Percentiles rank a stretch among this genome's conserved stretches.
Evolutionary conservation across 2,797 vertebrate species (phyloP).

Genomic region (Esox lucius): DNA sequence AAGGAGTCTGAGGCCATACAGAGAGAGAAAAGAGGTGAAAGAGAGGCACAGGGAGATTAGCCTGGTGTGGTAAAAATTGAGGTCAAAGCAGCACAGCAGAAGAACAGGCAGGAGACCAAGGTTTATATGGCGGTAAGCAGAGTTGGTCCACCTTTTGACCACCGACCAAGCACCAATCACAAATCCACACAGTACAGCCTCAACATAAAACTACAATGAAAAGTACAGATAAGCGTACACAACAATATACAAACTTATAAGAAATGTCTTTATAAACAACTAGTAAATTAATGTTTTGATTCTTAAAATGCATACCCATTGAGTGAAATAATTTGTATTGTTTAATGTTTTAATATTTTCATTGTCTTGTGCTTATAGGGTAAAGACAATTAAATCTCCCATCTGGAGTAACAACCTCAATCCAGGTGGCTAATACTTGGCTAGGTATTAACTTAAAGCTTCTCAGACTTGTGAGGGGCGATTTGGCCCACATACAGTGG

Average conservation of each 20-base stretch:
- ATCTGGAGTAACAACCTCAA: not conserved
- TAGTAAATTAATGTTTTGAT: too few species aligned
- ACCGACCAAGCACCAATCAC: not conserved
- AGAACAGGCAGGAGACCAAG: not conserved
- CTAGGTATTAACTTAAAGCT: too few species aligned
- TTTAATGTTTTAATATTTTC: too few species aligned
- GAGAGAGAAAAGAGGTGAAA: not conserved
- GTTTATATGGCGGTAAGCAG: too few species aligned
- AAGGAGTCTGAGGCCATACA: slow-evolving; percentile 80
- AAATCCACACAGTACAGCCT: not conserved
- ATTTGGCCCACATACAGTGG: not conserved
- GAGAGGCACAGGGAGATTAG: not conserved
- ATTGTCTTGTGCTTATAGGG: too few species aligned
- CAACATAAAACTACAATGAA: too few species aligned
- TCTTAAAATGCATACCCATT: too few species aligned
- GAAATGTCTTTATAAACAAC: too few species aligned
- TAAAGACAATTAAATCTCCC: not conserved
- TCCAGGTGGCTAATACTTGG: not conserved
- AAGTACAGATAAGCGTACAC: too few species aligned
- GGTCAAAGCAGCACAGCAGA: not conserved
- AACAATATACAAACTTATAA: too few species aligned
- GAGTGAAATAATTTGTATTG: too few species aligned
- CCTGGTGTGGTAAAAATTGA: not conserved
- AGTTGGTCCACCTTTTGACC: too few species aligned
- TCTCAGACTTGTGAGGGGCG: not conserved